These are phyloP conservation scores for Ylistrum balloti DNA, from an alignment of 1,140 invertebrate genomes.

Conservation along the genomic window DNA sequence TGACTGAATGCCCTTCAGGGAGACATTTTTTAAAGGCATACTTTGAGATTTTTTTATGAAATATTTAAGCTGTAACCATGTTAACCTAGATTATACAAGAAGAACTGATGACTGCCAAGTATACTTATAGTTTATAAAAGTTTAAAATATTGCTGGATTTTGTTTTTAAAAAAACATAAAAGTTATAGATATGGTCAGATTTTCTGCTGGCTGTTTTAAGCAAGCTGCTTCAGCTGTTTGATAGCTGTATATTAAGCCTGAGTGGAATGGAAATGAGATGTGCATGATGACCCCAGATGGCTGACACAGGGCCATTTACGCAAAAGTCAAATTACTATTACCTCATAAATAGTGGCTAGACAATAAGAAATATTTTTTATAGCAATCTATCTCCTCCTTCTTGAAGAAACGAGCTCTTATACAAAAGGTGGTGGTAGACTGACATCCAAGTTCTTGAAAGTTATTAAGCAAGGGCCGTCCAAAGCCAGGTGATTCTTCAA, in stretches of 20 bases:
- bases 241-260: not conserved
- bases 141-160: no score
- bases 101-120: no score
- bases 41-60: no score
- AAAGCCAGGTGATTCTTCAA: not conserved
- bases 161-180: no score
- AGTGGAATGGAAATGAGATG: not conserved
- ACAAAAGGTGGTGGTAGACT: not conserved
- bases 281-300: constrained; percentile 7
- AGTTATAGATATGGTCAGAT: no score
- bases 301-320: not conserved
- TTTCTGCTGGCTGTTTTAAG: not conserved
- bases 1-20: no score
- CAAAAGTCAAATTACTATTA: not conserved
- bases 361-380: not conserved
- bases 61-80: no score
- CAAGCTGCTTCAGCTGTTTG: not conserved
- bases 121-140: no score
- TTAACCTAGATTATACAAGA: no score
- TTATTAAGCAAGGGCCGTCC: not conserved
- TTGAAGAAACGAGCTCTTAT: not conserved
- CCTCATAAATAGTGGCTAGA: constrained; percentile 1
- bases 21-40: no score
- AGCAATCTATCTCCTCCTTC: not conserved
- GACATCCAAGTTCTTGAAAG: not conserved